phyloP scores from a whole-genome alignment of 2,888 invertebrate genomes.

The Oscheius myriophilus region DNA sequence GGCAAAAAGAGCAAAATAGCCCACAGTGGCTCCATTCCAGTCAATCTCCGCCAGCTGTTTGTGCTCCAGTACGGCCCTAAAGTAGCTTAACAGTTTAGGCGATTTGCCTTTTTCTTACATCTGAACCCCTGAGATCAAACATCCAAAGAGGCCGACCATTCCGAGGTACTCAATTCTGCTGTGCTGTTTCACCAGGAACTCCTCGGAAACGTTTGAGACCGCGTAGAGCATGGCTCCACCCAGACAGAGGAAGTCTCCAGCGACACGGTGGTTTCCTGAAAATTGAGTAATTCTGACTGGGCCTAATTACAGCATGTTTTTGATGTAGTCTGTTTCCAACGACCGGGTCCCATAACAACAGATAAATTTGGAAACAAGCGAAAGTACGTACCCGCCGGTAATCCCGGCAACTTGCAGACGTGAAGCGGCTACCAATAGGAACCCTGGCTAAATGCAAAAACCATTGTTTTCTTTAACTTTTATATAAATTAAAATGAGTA shows the following conservation, averaged over 20 bases:
- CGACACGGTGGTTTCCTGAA: constrained; percentile 81
- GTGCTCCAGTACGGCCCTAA: constrained; percentile 77
- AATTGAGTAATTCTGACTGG: too few relatives aligned
- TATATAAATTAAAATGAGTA: too few relatives aligned
- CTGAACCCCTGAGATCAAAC: constrained; percentile 82
- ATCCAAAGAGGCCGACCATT: constrained; percentile 83
- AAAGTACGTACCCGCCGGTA: too few relatives aligned
- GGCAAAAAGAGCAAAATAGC: constrained; percentile 75
- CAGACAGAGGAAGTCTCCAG: constrained; percentile 85
- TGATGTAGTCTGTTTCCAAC: too few relatives aligned
- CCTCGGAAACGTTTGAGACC: constrained; percentile 79
- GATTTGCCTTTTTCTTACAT: constrained; percentile 72
- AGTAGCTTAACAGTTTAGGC: constrained; percentile 67
- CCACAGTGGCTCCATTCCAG: constrained; percentile 74
- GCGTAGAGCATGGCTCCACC: constrained; percentile 77
- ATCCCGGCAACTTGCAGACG: too few relatives aligned
- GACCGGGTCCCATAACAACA: too few relatives aligned
- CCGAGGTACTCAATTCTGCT: constrained; percentile 84
- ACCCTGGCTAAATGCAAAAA: too few relatives aligned
- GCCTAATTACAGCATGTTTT: too few relatives aligned
- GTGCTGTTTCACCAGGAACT: constrained; percentile 83
- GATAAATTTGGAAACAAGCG: too few relatives aligned
- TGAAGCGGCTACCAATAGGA: too few relatives aligned
- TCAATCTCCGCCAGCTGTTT: constrained; percentile 79
- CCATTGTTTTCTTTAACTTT: too few relatives aligned